Evolutionary conservation across 2,113 vertebrate species (phyloP), one percentile per base, ranked within the genome.

Genomic region (Athene noctua): DNA sequence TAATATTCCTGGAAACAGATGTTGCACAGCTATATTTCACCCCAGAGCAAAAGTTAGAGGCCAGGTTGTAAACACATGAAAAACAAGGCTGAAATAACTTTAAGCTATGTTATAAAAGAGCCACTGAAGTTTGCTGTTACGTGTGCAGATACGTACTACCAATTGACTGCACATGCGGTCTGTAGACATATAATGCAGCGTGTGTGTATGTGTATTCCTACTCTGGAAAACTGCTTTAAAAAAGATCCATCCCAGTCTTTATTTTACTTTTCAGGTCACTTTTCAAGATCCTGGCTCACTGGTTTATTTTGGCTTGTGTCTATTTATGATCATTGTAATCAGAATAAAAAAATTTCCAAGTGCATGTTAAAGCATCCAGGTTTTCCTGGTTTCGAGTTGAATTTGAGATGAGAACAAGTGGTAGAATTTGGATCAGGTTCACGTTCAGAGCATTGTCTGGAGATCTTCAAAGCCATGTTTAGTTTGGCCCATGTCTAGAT

Each of bases 391-490:
- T 95, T 94, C 1, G 3, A 80, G 88, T 34, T 96, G 82, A 93
- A 92, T 78, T 92, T 57, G 81, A 86, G 70, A 95, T 67, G 86
- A 87, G 85, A 90, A 82, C 55, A 88, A 97, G 84, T 81, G 75
- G 79, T 63, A 91, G 54, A 94, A 90, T 86, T 95, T 96, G 94
- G 96, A 95, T 72, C 21, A 1, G 27, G 79, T 82, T 97, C 89
- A 61, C 0, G 0, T 83, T 90, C 73, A 65, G 68, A 92, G 38
- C 67, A 51, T 81, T 92, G 95, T 94, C 92, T 89, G 86, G 59
- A 96, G 81, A 81, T 91, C 96, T 94, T 96, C 86, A 97, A 94
- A 97, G 94, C 52, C 26, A 4, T 96, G 91, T 97, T 97, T 96
- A 68, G 92, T 90, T 96, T 95, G 95, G 95, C 95, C 90, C 87